Base-by-base conservation (phyloP, 2,113 vertebrate species). In the Rhinolophus ferrumequinum region DNA sequence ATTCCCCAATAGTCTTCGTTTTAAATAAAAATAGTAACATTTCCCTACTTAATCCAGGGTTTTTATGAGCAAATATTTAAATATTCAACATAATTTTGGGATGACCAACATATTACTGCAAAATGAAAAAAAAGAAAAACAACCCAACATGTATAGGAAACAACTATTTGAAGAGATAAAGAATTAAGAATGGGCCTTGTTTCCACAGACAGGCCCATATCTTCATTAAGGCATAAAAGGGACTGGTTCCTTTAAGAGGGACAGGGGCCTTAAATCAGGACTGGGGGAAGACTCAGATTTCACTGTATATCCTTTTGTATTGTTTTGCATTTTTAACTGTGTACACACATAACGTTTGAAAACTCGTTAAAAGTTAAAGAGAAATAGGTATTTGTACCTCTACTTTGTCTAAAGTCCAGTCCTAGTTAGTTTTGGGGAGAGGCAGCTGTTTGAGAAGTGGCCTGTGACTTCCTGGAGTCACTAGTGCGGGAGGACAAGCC, bases 51-150 rank as follows among this genome's bases (percentile, higher is more conserved):
- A 67, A 85, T 38, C 28, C 58, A 85, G 35, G 19, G 79, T n/a
- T 95, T 92, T 52, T 30, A 64, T 69, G 52, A 88, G 33, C 91
- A 95, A 87, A 70, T 47, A 77, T 35, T 64, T 50, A 70, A 73
- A 56, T 24, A 73, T 16, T 80, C 10, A 88, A 60, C 28, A 10
- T 35, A 82, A 47, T 77, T 67, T 88, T 14, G 38, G 13, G 79
- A 67, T n/a, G 30, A 79, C 24, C 62, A 94, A 70, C 41, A 10
- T 38, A 24, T 86, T 91, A 66, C 16, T 52, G 12, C 26, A 82
- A 80, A 93, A 92, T 80, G 66, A 41, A 44, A 47, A 77, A 62
- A 21, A 14, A 9, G n/a, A 8, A 16, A 69, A 26, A 72, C 26
- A 28, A 15, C 16, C 52, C 3, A 14, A 52, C 50, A 54, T 38